These are phyloP conservation scores for Sarcophaga caerulescens DNA, from an alignment of 2,888 invertebrate species.

Conservation along the genomic window DNA sequence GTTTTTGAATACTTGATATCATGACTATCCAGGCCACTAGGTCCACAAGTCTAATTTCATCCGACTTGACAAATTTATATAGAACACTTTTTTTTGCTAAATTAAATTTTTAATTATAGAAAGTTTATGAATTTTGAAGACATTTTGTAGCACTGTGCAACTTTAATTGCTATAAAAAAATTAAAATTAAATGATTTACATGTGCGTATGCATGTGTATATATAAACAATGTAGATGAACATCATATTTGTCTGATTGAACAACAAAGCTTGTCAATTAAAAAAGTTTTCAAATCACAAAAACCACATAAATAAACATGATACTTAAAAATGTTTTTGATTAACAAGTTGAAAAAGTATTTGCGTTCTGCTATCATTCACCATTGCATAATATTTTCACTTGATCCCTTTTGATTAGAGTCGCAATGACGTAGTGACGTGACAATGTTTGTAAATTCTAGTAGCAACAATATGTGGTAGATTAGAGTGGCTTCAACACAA, in stretches of 20 bases:
- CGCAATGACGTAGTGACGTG: neutral
- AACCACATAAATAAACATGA: neutral
- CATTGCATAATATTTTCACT: conserved; percentile 3
- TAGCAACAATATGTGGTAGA: neutral
- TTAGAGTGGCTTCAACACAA: conserved; percentile 10
- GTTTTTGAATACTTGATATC: too few species aligned
- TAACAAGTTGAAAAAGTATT: conserved; percentile 13
- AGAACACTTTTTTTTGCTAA: too few species aligned
- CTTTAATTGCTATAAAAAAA: neutral
- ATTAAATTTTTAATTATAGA: too few species aligned
- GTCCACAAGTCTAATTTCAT: too few species aligned
- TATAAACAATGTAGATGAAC: neutral
- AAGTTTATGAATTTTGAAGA: too few species aligned
- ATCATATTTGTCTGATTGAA: neutral
- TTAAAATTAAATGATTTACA: neutral
- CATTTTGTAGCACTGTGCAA: too few species aligned
- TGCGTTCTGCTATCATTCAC: conserved; percentile 3
- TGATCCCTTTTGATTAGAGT: neutral
- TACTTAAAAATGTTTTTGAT: conserved; percentile 19
- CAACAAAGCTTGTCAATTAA: conserved; percentile 38
- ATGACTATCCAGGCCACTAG: too few species aligned
- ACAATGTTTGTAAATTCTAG: too few species aligned
- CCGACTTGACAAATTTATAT: too few species aligned
- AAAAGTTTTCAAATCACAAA: conserved; percentile 22
- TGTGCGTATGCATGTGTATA: neutral